Conservation (phyloP, 2,888 invertebrate species). For the Ligdia adustata region DNA sequence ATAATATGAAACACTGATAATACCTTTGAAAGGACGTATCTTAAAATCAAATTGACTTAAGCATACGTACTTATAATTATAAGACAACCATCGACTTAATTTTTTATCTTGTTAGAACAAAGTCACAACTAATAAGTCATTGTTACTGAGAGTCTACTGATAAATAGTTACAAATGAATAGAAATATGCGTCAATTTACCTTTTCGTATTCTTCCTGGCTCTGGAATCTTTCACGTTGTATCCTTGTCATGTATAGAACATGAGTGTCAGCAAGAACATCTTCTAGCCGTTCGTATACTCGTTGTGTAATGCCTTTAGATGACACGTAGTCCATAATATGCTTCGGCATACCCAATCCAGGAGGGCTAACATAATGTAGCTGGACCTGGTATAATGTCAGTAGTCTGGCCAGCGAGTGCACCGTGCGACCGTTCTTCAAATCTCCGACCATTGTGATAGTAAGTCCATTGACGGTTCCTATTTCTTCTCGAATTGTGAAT, state of each 20-base stretch:
- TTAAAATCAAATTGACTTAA: too few species aligned
- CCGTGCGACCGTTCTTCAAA: constrained; percentile 98
- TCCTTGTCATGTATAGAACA: constrained; percentile 99
- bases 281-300: constrained; percentile 89
- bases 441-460: constrained; percentile 99
- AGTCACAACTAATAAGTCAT: constrained; percentile 6
- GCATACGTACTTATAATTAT: too few species aligned
- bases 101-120: too few species aligned
- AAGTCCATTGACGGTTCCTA: constrained; percentile 98
- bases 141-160: too few species aligned
- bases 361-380: constrained; percentile 95
- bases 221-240: constrained; percentile 96
- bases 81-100: too few species aligned
- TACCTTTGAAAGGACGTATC: too few species aligned
- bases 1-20: too few species aligned
- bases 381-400: constrained; percentile 97
- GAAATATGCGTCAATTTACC: constrained; percentile 78
- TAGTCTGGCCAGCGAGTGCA: constrained; percentile 97
- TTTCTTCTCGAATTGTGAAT: constrained; percentile 99
- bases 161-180: too few species aligned
- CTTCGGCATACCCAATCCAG: constrained; percentile 95
- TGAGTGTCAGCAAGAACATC: constrained; percentile 96
- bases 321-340: constrained; percentile 91
- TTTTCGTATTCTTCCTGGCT: constrained; percentile 93
- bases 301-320: constrained; percentile 91